Percentiles rank a stretch among this genome's conserved stretches.
phyloP scores from a whole-genome alignment of 2,888 invertebrate genomes.

The Tromatobia lineatoria region DNA sequence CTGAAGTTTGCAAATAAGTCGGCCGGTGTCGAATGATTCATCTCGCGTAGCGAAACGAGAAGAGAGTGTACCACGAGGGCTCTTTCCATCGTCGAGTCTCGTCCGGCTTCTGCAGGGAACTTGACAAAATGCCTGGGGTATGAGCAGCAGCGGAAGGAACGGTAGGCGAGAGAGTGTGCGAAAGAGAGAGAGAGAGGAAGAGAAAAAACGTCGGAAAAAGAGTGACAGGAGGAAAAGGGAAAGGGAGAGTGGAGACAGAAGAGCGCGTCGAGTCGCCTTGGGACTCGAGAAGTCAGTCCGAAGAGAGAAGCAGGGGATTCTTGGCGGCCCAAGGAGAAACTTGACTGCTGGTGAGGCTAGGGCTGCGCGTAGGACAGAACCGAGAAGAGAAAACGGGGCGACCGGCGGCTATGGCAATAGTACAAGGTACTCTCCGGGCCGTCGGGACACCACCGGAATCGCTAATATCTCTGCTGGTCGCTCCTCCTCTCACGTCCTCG shows the following conservation, averaged over 20 bases:
- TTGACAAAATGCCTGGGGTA: conserved; percentile 52
- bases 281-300: conserved; percentile 34
- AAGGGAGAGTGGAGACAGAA: conserved; percentile 1
- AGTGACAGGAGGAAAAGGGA: not conserved
- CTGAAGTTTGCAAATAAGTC: conserved; percentile 3
- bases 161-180: not conserved
- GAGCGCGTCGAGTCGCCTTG: conserved; percentile 33
- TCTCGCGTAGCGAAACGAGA: conserved; percentile 3
- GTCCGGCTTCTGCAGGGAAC: conserved; percentile 38
- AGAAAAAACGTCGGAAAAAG: not conserved
- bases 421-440: conserved; percentile 71
- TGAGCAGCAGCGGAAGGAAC: conserved; percentile 1
- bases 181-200: not conserved
- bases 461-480: conserved; percentile 74
- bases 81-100: conserved; percentile 16
- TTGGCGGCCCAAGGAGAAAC: conserved; percentile 13
- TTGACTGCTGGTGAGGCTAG: conserved; percentile 42
- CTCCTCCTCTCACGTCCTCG: conserved; percentile 40
- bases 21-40: conserved; percentile 20
- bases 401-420: conserved; percentile 73
- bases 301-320: conserved; percentile 13
- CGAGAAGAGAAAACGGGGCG: conserved; percentile 62
- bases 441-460: conserved; percentile 78
- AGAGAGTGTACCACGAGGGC: conserved; percentile 16
- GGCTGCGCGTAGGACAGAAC: not conserved